Evolutionary conservation across 1,140 invertebrate genomes (phyloP), one percentile per base, ranked within the genome.

Genomic region (Armadillidium nasatum): DNA sequence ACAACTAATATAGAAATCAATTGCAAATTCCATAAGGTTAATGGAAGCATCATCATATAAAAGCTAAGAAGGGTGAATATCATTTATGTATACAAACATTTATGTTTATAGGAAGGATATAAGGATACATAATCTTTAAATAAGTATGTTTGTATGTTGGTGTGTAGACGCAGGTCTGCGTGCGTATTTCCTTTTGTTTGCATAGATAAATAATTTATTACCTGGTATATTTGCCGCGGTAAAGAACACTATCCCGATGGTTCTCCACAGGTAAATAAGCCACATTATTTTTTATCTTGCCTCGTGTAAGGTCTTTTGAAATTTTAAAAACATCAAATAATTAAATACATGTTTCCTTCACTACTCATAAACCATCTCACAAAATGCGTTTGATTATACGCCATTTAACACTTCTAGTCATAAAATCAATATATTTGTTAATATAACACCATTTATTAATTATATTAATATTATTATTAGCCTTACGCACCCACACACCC

Each of bases 401-500:
- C 50, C 11, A 3, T 60, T 13, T 60, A 13, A 60, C 50, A 19
- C 19, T 19, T 15, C 7, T 15, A 19, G 11, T 60, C 50, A 13
- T 60, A 1, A 7, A 60, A 4, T 13, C 7, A 60, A 13, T 60
- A 60, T 19, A 60, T 19, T 60, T 19, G 19, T 19, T 60, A 60
- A 3, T 60, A 15, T 4, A 60, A 60, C 50, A 19, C 19, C 50
- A 60, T 19, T 60, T 19, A 19, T 60, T 60, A 15, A 15, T 13
- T 19, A 60, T 19, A 7, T 19, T 3, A 13, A 19, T 15, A 60
- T 60, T 60, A 33, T 33, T 33, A 33, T 33, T 60, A 60, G 50
- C 50, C 11, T 60, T 60, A 60, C 50, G 50, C 50, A 60, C 50
- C 50, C 50, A 7, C 50, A 60, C 50, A 60, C 50, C 50, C 50